These are phyloP conservation scores for Schrankia costaestrigalis DNA, from an alignment of 2,888 invertebrate genomes.

Conservation along the genomic window DNA sequence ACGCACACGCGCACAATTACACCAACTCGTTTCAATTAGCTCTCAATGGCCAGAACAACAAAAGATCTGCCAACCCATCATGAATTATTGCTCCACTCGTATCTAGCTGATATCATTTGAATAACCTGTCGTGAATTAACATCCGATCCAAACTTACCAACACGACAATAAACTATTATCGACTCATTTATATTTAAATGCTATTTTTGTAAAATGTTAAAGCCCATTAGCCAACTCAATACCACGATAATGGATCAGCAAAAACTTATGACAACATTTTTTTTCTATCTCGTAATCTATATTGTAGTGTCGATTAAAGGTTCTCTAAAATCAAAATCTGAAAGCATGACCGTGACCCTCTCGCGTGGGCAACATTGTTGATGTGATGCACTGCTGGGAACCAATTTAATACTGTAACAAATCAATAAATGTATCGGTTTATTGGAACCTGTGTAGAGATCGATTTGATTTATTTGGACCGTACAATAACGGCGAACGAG, in stretches of 20 bases:
- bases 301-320: conserved; percentile 39
- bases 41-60: conserved; percentile 62
- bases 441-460: conserved; percentile 77
- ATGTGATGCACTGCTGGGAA: conserved; percentile 72
- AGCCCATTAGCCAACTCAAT: conserved; percentile 44
- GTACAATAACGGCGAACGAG: conserved; percentile 63
- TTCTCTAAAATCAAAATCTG: conserved; percentile 38
- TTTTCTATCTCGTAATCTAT: conserved; percentile 38
- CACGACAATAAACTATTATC: no score
- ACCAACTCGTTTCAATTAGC: conserved; percentile 74
- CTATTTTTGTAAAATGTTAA: conserved; percentile 33
- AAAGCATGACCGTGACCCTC: conserved; percentile 58
- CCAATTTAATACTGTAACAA: conserved; percentile 79
- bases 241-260: conserved; percentile 38
- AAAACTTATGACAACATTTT: conserved; percentile 45
- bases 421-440: conserved; percentile 80
- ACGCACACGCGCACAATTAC: conserved; percentile 51
- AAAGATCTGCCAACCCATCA: conserved; percentile 47
- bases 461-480: conserved; percentile 76
- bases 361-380: conserved; percentile 47
- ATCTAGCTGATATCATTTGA: conserved; percentile 24
- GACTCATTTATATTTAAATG: conserved; percentile 29
- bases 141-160: conserved; percentile 9
- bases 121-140: conserved; percentile 16
- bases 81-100: conserved; percentile 38